A percentile compares a stretch with the other conserved stretches of the same genome.
Conservation (phyloP, 2,113 vertebrate genomes). For the Uropsilus gracilis region DNA sequence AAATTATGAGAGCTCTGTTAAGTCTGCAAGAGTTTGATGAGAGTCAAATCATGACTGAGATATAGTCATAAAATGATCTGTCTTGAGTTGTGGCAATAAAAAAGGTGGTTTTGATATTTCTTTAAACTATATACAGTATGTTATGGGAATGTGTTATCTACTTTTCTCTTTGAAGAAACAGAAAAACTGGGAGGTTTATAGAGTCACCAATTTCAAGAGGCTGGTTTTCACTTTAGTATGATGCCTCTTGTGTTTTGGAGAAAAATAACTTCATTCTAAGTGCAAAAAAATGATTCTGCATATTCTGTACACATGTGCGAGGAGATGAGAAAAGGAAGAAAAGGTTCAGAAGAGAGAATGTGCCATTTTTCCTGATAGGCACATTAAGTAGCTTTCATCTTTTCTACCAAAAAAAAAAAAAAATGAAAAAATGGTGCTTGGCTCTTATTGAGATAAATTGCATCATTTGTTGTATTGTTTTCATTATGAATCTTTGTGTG, state of each 20-base stretch:
- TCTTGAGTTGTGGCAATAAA: not conserved
- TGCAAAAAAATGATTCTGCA: not conserved
- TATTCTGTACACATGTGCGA: not conserved
- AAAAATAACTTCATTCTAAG: not conserved
- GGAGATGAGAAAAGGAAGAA: not conserved
- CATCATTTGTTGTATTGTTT: conserved; percentile 30
- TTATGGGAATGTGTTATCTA: not conserved
- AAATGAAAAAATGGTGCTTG: not conserved
- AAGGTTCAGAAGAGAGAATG: not conserved
- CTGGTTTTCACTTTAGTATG: not conserved
- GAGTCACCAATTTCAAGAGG: not conserved
- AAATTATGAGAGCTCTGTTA: not conserved
- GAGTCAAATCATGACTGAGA: not conserved
- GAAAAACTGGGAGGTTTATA: not conserved
- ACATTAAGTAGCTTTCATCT: not conserved
- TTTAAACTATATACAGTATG: not conserved
- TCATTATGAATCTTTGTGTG: conserved; percentile 65
- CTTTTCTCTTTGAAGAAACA: conserved; percentile 20
- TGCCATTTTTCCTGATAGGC: conserved; percentile 32
- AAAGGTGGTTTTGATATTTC: not conserved
- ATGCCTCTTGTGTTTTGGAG: not conserved
- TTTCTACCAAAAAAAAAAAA: conserved; percentile 4
- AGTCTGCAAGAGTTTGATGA: not conserved
- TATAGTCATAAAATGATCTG: not conserved
- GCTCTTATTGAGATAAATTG: conserved; percentile 34